These are phyloP conservation scores for Helicoverpa assulta DNA, from an alignment of 2,888 invertebrate species.

Conservation along the genomic window DNA sequence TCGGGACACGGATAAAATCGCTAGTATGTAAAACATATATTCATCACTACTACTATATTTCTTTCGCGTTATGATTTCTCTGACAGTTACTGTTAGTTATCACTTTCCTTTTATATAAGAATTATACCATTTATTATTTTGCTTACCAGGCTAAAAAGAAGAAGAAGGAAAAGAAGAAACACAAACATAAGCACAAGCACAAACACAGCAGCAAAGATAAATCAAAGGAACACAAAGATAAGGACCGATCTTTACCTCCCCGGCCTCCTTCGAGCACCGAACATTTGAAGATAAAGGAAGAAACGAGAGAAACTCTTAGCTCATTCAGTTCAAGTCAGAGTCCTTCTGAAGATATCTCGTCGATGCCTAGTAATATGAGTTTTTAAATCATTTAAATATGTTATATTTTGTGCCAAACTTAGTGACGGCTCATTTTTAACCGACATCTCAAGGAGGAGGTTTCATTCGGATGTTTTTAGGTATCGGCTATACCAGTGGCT, in stretches of 20 bases:
- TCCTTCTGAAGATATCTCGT: conserved; percentile 89
- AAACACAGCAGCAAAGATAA: conserved; percentile 92
- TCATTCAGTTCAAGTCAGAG: conserved; percentile 94
- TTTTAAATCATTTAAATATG: conserved; percentile 65
- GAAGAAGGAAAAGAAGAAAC: conserved; percentile 94
- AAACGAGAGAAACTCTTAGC: conserved; percentile 94
- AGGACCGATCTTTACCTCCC: conserved; percentile 69
- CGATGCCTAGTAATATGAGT: conserved; percentile 85
- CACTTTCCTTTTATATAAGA: no score
- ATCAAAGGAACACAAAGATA: conserved; percentile 87
- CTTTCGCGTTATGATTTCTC: no score
- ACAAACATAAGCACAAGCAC: conserved; percentile 98
- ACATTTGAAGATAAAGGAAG: conserved; percentile 92
- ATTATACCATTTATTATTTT: background rate
- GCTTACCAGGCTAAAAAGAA: conserved; percentile 91
- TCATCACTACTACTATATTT: no score
- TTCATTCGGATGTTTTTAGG: no score
- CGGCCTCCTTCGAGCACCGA: conserved; percentile 83
- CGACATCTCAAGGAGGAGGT: no score
- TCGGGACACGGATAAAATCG: no score
- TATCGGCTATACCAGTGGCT: no score
- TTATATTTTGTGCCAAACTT: background rate
- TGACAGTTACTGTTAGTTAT: no score
- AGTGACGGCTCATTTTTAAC: no score
- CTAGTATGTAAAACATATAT: no score